Evolutionary conservation across 2,797 vertebrate species (phyloP), one percentile per base, ranked within the genome.

Genomic region (Pterois miles): DNA sequence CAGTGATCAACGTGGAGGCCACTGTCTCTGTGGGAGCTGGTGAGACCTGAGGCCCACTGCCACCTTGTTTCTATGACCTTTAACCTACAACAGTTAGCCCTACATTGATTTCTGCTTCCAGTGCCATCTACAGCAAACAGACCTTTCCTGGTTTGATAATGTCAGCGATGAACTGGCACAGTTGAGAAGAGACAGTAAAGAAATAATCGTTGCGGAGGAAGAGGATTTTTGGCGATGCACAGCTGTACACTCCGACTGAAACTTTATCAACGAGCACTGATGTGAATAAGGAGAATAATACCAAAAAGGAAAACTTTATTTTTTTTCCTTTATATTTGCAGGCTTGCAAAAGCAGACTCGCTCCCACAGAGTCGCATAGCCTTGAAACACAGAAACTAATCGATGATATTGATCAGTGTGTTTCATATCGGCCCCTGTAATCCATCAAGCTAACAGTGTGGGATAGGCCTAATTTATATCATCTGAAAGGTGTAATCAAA

Each of bases 401-500:
- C 93, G 92, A 95, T 94, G 92, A 81, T 94, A 95, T 94, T 93
- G 94, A 95, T 94, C 92, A 94, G 92, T 89, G 90, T 90, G 90
- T 92, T 95, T 94, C 92, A 89, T 90, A 92, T 88, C 52, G 81
- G 88, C 66, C 89, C 88, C 86, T 81, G 92, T 88, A 92, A 94
- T 95, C 93, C 93, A 95, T 94, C 93, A 94, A 85, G 88, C 88
- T 84, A 91, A 88, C 89, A 92, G 86, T 77, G 87, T 80, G 91
- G 91, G 90, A 95, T 90, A 93, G 93, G 91, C 84, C 92, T 94
- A 93, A 94, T 95, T 94, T 94, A 94, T 94, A 94, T 94, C 89
- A 92, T 91, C 83, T 94, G 92, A 95, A 93, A 94, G 93, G 92
- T 94, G 92, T 94, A 94, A 95, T 94, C 93, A 94, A 94, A 94